phyloP scores from a whole-genome alignment of 2,113 vertebrate species.

The Pagrus major region DNA sequence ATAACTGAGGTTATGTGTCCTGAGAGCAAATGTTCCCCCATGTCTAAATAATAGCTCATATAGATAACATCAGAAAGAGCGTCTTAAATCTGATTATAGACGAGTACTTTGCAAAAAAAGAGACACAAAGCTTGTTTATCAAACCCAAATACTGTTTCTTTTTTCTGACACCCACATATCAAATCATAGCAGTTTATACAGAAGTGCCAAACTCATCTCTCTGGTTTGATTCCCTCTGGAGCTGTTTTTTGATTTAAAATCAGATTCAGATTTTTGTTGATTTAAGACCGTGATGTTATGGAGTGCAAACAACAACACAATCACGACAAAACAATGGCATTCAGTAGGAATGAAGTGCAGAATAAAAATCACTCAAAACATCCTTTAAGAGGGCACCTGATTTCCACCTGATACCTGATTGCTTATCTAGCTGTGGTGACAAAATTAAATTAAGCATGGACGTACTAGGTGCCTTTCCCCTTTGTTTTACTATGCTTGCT shows the following conservation, averaged over 20 bases:
- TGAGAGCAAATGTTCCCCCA: slow-evolving; percentile 16
- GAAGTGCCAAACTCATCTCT: too few species aligned
- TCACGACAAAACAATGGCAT: slow-evolving; percentile 8
- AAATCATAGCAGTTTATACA: too few species aligned
- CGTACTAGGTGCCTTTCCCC: not conserved
- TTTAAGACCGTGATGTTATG: not conserved
- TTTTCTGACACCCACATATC: too few species aligned
- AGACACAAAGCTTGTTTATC: too few species aligned
- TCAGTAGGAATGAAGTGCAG: slow-evolving; percentile 9
- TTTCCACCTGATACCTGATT: not conserved
- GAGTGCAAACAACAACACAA: not conserved
- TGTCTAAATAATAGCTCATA: slow-evolving; percentile 3
- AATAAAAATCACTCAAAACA: not conserved
- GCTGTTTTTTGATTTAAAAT: slow-evolving; percentile 1
- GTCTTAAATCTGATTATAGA: slow-evolving; percentile 1
- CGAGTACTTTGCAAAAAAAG: too few species aligned
- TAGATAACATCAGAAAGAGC: slow-evolving; percentile 5
- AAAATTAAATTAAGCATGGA: not conserved
- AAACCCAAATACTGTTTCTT: too few species aligned
- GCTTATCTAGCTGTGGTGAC: not conserved
- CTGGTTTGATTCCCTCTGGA: not conserved
- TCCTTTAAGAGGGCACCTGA: not conserved
- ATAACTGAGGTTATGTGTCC: slow-evolving; percentile 22
- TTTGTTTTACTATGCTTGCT: not conserved
- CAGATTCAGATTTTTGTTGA: slow-evolving; percentile 4